phyloP scores from a whole-genome alignment of 2,888 invertebrate genomes.

The Octodonta nipae region DNA sequence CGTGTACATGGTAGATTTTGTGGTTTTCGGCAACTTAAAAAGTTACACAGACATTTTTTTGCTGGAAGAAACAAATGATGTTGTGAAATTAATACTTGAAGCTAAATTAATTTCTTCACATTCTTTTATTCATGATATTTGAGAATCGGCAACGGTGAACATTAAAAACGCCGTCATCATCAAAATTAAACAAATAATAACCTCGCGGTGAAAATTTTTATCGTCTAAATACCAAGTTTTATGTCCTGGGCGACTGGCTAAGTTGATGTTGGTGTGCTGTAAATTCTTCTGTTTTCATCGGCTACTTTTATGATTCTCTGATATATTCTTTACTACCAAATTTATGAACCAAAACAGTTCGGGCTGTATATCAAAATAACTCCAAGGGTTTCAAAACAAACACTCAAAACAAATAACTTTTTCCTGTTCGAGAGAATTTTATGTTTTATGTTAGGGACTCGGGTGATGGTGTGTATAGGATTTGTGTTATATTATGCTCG shows the following conservation, averaged over 20 bases:
- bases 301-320: slow-evolving; percentile 13
- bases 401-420: slow-evolving; percentile 7
- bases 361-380: slow-evolving; percentile 12
- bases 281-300: slow-evolving; percentile 14
- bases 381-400: slow-evolving; percentile 12
- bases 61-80: too few relatives aligned
- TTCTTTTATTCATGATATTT: too few relatives aligned
- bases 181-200: slow-evolving; percentile 1
- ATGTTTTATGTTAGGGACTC: slow-evolving; percentile 5
- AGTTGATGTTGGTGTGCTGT: too few relatives aligned
- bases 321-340: slow-evolving; percentile 14
- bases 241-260: slow-evolving; percentile 5
- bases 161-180: neutral
- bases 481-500: too few relatives aligned
- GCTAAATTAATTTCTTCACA: too few relatives aligned
- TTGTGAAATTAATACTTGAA: too few relatives aligned
- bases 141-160: too few relatives aligned
- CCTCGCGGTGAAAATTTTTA: slow-evolving; percentile 1
- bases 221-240: slow-evolving; percentile 1
- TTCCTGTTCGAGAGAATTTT: neutral
- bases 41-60: too few relatives aligned
- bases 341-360: slow-evolving; percentile 14
- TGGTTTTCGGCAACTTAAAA: too few relatives aligned
- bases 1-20: too few relatives aligned
- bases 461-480: slow-evolving; percentile 7